Percentiles rank a stretch among this genome's conserved stretches.
These are phyloP conservation scores for Mechanitis mazaeus DNA, from an alignment of 2,888 invertebrate genomes.

Conservation along the genomic window DNA sequence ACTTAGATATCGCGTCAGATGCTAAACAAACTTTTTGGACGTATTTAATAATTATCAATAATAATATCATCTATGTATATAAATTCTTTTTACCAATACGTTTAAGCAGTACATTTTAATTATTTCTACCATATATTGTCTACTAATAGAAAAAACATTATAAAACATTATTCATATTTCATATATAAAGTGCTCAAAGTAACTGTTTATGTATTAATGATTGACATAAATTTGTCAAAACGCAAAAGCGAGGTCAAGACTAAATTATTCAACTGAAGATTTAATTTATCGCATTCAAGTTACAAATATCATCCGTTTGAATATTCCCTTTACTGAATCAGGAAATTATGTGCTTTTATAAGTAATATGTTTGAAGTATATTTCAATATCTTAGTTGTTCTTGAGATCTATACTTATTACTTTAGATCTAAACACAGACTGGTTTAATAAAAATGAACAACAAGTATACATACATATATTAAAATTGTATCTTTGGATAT, in stretches of 20 bases:
- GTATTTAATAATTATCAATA: neutral
- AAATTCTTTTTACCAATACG: neutral
- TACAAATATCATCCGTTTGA: neutral
- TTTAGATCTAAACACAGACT: too few relatives aligned
- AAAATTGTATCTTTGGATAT: too few relatives aligned
- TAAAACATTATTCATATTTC: neutral
- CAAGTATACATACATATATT: too few relatives aligned
- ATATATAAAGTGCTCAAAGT: too few relatives aligned
- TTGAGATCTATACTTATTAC: too few relatives aligned
- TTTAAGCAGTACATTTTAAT: neutral
- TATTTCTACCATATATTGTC: neutral
- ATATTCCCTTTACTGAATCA: neutral
- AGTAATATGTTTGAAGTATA: too few relatives aligned
- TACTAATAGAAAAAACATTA: neutral
- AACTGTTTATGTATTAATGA: too few relatives aligned
- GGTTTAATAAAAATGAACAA: too few relatives aligned
- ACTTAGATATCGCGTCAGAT: too few relatives aligned
- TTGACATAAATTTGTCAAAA: conserved; percentile 3
- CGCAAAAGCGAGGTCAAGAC: neutral
- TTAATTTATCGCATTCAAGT: too few relatives aligned
- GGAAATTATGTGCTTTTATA: neutral
- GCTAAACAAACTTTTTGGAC: too few relatives aligned
- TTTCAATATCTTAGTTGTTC: too few relatives aligned
- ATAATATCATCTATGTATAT: neutral
- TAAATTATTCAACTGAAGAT: neutral